Evolutionary conservation across 1,140 invertebrate genomes (phyloP).

Genomic region (Kradibia gibbosae): DNA sequence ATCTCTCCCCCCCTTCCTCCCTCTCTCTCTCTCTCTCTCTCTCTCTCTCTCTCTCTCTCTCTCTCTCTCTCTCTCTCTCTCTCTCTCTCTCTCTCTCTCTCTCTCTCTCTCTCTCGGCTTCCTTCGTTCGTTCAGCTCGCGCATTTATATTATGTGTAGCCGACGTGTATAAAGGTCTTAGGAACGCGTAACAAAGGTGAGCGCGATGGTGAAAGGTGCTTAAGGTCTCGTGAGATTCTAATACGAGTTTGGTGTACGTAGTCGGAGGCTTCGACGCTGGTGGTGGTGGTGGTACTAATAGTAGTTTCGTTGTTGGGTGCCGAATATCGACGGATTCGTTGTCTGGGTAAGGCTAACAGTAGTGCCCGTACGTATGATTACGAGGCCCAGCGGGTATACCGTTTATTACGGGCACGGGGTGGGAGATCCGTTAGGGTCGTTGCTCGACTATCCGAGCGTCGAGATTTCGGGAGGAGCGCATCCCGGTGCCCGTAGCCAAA

Average conservation of each 20-base stretch:
- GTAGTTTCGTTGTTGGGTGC: no score
- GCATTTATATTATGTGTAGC: conserved; percentile 7
- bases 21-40: neutral
- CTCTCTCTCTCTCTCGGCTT: neutral
- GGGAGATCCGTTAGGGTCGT: conserved; percentile 5
- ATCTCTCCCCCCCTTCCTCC: neutral
- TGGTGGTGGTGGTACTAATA: no score
- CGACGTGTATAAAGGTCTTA: neutral
- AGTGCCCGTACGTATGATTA: no score
- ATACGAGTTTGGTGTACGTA: neutral
- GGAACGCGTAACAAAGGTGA: conserved; percentile 17
- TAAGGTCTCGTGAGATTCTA: neutral
- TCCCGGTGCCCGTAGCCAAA: neutral
- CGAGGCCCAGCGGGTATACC: neutral
- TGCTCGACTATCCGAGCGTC: neutral
- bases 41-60: neutral
- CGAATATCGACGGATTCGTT: neutral
- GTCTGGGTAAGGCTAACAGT: neutral
- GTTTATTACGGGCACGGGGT: neutral
- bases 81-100: neutral
- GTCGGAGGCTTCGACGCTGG: no score
- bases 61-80: conserved; percentile 19
- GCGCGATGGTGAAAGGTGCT: conserved; percentile 11
- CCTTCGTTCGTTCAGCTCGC: neutral
- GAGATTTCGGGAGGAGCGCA: neutral